Base-by-base conservation (phyloP, 2,888 invertebrate species). In the Trichacis sp. region DNA sequence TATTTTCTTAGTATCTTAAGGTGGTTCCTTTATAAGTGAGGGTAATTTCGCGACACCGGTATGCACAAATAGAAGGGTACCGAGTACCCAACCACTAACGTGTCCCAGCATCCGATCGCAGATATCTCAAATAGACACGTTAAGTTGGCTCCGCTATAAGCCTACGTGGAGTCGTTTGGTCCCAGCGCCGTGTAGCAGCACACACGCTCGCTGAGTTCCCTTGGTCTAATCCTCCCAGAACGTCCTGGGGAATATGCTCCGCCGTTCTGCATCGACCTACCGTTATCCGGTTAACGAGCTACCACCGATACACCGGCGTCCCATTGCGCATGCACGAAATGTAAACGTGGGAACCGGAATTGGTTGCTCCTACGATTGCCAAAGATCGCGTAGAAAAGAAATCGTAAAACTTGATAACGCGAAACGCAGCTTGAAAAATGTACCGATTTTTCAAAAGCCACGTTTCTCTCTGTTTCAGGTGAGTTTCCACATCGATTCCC, bases 301-400 rank as follows among this genome's bases (percentile, higher is more conserved):
- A 79, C 79, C 80, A 81, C 77, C 77, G 79, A 80, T 78, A 78
- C 78, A 75, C 75, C 78, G 77, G 72, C 77, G 75, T 76, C 74
- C 77, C 79, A 83, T 83, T 80, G 82, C 83, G 82, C 83, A 83
- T 84, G 84, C 83, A 82, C 83, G 83, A 84, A 83, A 84, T 84
- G 82, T 83, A 82, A 84, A 84, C 84, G 84, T 84, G 84, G 84
- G 84, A 84, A 84, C 84, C 84, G 84, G 84, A 84, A 83, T 83
- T 79, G 80, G 73, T 73, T 73, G n/a, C n/a, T 15, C 8, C 40
- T 15, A 14, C 6, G 14, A 15, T 15, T 15, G 15, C 40, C 40
- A 15, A 40, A 40, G 14, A 40, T 15, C 40, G 2, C 15, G n/a
- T n/a, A n/a, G n/a, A n/a, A n/a, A n/a, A n/a, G n/a, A n/a, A n/a